Percentiles rank a stretch among this genome's conserved stretches.
These are phyloP conservation scores for Elaphurus davidianus DNA, from an alignment of 2,113 vertebrate species.

Conservation along the genomic window DNA sequence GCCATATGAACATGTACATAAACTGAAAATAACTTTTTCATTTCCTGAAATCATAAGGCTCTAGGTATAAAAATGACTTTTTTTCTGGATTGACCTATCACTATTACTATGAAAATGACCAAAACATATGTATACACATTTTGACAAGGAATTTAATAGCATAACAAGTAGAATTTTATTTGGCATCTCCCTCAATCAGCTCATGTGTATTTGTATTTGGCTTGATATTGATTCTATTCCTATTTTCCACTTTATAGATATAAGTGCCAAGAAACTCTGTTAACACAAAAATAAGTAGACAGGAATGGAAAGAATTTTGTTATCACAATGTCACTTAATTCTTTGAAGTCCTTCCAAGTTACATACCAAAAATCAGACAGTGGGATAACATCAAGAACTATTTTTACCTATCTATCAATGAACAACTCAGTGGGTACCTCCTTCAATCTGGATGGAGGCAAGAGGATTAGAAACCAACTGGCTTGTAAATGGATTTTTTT, in stretches of 20 bases:
- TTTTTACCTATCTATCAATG: conserved; percentile 2
- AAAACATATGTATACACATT: background rate
- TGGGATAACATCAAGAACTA: background rate
- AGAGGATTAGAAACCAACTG: conserved; percentile 14
- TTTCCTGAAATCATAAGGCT: conserved; percentile 24
- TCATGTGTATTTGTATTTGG: background rate
- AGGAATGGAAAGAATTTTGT: background rate
- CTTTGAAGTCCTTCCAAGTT: background rate
- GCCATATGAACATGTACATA: background rate
- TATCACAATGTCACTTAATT: background rate
- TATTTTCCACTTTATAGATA: conserved; percentile 4
- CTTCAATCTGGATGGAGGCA: background rate
- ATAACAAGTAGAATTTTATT: conserved; percentile 10
- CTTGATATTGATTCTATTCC: background rate
- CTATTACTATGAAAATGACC: background rate
- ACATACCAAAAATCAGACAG: background rate
- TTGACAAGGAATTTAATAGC: background rate
- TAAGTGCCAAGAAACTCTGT: conserved; percentile 16
- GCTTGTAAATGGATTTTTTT: background rate
- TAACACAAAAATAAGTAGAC: background rate
- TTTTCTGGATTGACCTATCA: background rate
- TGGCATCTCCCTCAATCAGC: background rate
- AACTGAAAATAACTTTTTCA: conserved; percentile 34
- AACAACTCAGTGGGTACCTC: background rate
- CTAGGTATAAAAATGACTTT: background rate